Base-by-base conservation (phyloP, 2,888 invertebrate genomes). In the Leptogaster cylindrica region DNA sequence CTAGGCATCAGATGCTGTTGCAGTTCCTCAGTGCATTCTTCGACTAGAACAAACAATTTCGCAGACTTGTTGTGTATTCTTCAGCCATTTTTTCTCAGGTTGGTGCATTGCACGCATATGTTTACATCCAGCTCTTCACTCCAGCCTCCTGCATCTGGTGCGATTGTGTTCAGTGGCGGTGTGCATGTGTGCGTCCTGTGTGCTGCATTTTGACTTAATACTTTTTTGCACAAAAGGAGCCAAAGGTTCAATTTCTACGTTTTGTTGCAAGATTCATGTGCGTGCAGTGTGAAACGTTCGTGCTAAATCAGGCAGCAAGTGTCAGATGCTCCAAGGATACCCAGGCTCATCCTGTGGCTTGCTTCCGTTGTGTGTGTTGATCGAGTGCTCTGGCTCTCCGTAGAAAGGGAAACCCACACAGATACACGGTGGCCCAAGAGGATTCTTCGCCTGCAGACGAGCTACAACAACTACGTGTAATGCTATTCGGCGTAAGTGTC, bases 401-500 rank as follows among this genome's bases (percentile, higher is more conserved):
- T 36, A 36, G 14, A 39, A 23, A 36, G 12, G n/a, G 6, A 25
- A 55, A 31, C 36, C 7, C 23, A 55, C 23, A 55, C 55, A 55
- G n/a, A 20, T 8, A 36, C 4, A n/a, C 55, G n/a, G 23, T 20
- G 36, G 55, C 55, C 18, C 36, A 20, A 20, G 20, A 55, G 55
- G 55, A 41, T 16, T 61, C 18, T 41, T 61, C 61, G 44, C 16
- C 61, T 61, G 12, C 61, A 41, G 44, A n/a, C n/a, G 44, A 44
- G 44, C 41, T 61, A 28, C 23, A 16, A n/a, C n/a, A 44, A 27
- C 27, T 28, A 14, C 61, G 68, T 58, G 65, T 68, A 61, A 68
- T 68, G 68, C 65, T 68, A 63, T 68, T 68, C 41, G 68, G 68
- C 68, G 68, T 68, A 68, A 68, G 68, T 68, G 48, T 61, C 46